Conservation (phyloP, 2,888 invertebrate genomes). For the Byasa hedistus region DNA sequence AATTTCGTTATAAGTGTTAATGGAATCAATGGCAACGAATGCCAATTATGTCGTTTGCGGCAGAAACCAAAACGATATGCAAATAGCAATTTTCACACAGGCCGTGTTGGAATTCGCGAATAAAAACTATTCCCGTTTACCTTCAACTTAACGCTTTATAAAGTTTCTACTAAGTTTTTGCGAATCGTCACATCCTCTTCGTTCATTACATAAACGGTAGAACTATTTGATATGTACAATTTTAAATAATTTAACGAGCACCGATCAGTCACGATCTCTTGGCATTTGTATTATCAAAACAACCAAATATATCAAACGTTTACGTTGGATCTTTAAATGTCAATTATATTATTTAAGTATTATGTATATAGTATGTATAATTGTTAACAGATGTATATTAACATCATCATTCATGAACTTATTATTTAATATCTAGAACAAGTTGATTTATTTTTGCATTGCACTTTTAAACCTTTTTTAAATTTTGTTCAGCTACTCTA, state of each 20-base stretch:
- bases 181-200: not conserved
- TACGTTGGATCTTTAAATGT: too few species aligned
- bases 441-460: too few species aligned
- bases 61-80: slow-evolving; percentile 1
- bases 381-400: too few species aligned
- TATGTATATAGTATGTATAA: too few species aligned
- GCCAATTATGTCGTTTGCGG: slow-evolving; percentile 9
- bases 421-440: too few species aligned
- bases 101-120: slow-evolving; percentile 14
- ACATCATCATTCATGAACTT: too few species aligned
- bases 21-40: slow-evolving; percentile 6
- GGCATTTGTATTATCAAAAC: too few species aligned
- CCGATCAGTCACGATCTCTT: not conserved
- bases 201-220: not conserved
- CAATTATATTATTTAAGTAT: too few species aligned
- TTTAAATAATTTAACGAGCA: not conserved
- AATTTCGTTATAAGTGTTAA: slow-evolving; percentile 13
- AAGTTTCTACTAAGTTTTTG: slow-evolving; percentile 1
- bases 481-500: too few species aligned
- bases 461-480: too few species aligned
- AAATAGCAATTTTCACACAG: slow-evolving; percentile 14
- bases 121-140: slow-evolving; percentile 18
- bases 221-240: not conserved
- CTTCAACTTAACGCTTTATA: slow-evolving; percentile 4
- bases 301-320: too few species aligned